These are phyloP conservation scores for Sinella curviseta DNA, from an alignment of 1,140 invertebrate species.

Conservation along the genomic window DNA sequence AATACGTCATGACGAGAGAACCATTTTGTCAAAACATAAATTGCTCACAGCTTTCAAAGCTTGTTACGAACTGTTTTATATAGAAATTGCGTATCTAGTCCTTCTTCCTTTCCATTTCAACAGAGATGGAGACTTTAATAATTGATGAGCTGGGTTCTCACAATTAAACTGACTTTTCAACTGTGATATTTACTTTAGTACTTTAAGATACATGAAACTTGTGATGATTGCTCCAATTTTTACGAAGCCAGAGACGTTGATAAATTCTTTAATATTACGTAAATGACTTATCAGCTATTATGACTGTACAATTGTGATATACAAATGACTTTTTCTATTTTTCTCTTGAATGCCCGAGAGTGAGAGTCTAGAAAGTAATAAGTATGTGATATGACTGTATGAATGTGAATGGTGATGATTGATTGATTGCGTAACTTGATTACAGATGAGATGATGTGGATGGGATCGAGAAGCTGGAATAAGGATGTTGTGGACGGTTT, in stretches of 20 bases:
- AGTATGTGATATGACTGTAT: constrained; percentile 9
- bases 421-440: constrained; percentile 43
- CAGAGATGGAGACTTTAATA: background rate
- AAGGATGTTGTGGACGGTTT: constrained; percentile 42
- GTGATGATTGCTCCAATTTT: constrained; percentile 12
- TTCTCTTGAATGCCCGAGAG: constrained; percentile 6
- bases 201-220: background rate
- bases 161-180: constrained; percentile 10
- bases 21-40: background rate
- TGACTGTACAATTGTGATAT: background rate
- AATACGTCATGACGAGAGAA: too few species aligned
- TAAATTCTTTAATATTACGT: background rate
- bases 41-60: background rate
- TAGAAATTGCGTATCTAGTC: background rate
- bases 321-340: constrained; percentile 4
- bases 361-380: too few species aligned
- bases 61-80: background rate
- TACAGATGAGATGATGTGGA: constrained; percentile 45
- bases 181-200: constrained; percentile 16
- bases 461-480: constrained; percentile 36
- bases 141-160: background rate
- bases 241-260: background rate
- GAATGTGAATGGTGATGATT: constrained; percentile 40
- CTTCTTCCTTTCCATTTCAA: background rate
- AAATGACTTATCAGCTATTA: background rate